Percentiles rank a stretch among this genome's conserved stretches.
phyloP scores from a whole-genome alignment of 2,888 invertebrate species.

The Psylliodes chrysocephalus region DNA sequence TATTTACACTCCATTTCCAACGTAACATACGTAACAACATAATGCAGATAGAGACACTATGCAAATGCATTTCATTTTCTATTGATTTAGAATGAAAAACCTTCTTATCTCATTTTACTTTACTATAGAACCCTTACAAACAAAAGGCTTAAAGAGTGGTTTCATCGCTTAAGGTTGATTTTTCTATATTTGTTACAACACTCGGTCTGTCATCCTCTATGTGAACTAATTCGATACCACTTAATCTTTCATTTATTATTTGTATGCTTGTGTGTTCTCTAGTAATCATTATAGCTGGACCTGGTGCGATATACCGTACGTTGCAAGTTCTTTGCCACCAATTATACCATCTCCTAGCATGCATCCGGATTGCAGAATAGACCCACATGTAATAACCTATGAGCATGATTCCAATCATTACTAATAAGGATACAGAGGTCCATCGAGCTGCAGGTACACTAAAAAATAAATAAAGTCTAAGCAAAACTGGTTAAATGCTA shows the following conservation, averaged over 20 bases:
- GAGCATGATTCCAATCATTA: constrained; percentile 65
- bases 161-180: background rate
- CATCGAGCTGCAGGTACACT: constrained; percentile 64
- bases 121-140: background rate
- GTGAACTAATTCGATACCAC: background rate
- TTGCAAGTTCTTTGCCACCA: constrained; percentile 69
- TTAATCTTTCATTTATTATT: background rate
- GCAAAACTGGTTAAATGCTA: no score
- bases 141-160: background rate
- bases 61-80: no score
- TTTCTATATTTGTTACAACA: background rate
- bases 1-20: no score
- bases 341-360: constrained; percentile 67
- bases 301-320: constrained; percentile 59
- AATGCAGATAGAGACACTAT: no score
- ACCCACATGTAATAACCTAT: constrained; percentile 68
- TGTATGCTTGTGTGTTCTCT: background rate
- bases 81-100: no score
- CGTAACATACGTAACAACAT: no score
- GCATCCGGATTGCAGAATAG: constrained; percentile 65
- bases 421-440: constrained; percentile 65
- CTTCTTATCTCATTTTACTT: no score
- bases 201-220: background rate
- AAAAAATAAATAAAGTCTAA: background rate
- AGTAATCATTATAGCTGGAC: constrained; percentile 7